A percentile compares a stretch with the other conserved stretches of the same genome.
These are phyloP conservation scores for Phoebastria nigripes DNA, from an alignment of 2,797 vertebrate species.

Conservation along the genomic window DNA sequence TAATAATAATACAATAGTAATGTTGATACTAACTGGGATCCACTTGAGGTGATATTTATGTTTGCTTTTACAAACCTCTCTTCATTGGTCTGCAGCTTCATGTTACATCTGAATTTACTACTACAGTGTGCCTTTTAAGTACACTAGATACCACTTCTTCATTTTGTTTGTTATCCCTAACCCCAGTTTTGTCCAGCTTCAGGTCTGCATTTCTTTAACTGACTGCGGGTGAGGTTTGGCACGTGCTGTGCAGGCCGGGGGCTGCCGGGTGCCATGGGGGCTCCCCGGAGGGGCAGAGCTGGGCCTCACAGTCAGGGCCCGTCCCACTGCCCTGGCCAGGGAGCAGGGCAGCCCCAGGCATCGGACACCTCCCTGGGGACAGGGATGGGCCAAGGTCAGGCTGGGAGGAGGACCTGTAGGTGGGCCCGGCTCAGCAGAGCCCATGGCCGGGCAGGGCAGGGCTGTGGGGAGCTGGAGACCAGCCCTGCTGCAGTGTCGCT, in stretches of 20 bases:
- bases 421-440: background rate
- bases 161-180: background rate
- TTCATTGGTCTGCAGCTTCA: background rate
- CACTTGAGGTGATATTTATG: background rate
- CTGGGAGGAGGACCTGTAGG: rapidly evolving
- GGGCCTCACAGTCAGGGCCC: too few relatives aligned
- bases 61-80: background rate
- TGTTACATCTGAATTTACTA: background rate
- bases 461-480: background rate
- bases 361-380: background rate
- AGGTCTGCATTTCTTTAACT: background rate
- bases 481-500: rapidly evolving
- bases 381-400: background rate
- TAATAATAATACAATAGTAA: background rate
- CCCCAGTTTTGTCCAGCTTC: background rate
- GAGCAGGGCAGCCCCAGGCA: background rate
- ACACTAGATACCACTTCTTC: background rate
- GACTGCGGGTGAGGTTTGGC: rapidly evolving
- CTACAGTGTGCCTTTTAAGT: background rate
- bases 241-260: rapidly evolving
- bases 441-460: rapidly evolving
- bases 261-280: background rate
- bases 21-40: background rate
- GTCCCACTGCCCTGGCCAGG: rapidly evolving
- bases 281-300: rapidly evolving